Base-by-base conservation (phyloP, 1,140 invertebrate species). In the Pectinophora gossypiella region DNA sequence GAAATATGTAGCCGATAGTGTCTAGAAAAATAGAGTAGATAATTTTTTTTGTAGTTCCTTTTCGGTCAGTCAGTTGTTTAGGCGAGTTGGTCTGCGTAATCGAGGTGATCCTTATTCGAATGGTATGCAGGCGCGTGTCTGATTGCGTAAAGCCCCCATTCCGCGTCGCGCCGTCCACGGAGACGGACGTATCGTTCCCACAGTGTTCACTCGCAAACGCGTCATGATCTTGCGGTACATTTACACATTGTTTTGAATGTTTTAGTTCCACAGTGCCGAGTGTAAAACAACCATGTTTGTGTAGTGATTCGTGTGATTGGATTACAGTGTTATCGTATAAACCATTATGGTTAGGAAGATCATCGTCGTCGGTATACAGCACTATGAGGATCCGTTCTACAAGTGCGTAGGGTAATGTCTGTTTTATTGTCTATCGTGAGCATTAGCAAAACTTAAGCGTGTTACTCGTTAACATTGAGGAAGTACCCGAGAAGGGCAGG, bases 321-420 rank as follows among this genome's bases (percentile, higher is more conserved):
- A 54, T 68, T 63, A 40, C 55, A 59, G 53, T 64, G 48, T 50
- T 48, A 35, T 52, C 61, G 56, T 68, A 59, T 63, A 59, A 45
- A 46, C 60, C 69, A 78, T 18, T 71, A 84, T 85, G 82, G 82
- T 85, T 75, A 73, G 73, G 53, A 85, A 85, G 68, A 85, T 85
- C 61, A 77, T 82, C 56, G 82, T 85, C 23, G 68, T 85, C 52
- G 82, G 82, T 42, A 75, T 85, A 67, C 75, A 71, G 36, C 76
- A 85, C 47, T 86, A 86, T 51, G 82, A 86, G 57, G 82, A 86
- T 68, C 82, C 82, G 6, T 86, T 86, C 61, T 82, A 86, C 65
- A 79, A 82, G 80, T 82, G 72, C 59, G 75, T 79, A 54, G n/a
- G n/a, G n/a, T n/a, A n/a, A n/a, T n/a, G n/a, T n/a, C n/a, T n/a